A percentile compares a stretch with the other conserved stretches of the same genome.
phyloP scores from a whole-genome alignment of 2,113 vertebrate genomes.

The Phalacrocorax aristotelis region DNA sequence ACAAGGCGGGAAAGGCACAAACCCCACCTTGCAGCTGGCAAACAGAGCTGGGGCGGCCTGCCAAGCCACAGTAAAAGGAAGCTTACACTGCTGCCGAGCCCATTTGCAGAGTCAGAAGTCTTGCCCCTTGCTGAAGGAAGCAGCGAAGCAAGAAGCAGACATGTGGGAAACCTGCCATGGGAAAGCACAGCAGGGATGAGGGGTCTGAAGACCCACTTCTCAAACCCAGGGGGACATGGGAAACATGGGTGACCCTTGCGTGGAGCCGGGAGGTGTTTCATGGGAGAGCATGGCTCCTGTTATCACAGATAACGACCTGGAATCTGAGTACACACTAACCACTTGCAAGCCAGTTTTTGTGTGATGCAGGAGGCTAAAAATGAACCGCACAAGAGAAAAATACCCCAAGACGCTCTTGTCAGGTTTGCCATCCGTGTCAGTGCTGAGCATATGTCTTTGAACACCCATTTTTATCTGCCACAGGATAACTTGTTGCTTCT shows the following conservation, averaged over 20 bases:
- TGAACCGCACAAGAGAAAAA: neutral
- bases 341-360: neutral
- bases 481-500: neutral
- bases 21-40: neutral
- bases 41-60: neutral
- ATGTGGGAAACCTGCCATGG: rapidly evolving
- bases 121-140: rapidly evolving
- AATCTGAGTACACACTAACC: neutral
- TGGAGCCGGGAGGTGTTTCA: neutral
- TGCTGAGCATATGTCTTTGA: rapidly evolving
- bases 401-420: neutral
- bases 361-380: neutral
- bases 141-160: neutral
- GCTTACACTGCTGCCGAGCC: neutral
- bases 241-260: rapidly evolving
- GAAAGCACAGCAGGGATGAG: neutral
- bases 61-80: neutral
- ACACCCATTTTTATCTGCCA: neutral
- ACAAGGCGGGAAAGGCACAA: neutral
- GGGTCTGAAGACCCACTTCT: neutral
- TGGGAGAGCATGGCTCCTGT: neutral
- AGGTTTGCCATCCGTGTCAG: neutral
- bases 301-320: neutral
- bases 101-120: rapidly evolving
- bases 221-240: neutral